Percentiles rank a stretch among this genome's conserved stretches.
These are phyloP conservation scores for Dusona sp. DNA, from an alignment of 2,888 invertebrate species.

Conservation along the genomic window DNA sequence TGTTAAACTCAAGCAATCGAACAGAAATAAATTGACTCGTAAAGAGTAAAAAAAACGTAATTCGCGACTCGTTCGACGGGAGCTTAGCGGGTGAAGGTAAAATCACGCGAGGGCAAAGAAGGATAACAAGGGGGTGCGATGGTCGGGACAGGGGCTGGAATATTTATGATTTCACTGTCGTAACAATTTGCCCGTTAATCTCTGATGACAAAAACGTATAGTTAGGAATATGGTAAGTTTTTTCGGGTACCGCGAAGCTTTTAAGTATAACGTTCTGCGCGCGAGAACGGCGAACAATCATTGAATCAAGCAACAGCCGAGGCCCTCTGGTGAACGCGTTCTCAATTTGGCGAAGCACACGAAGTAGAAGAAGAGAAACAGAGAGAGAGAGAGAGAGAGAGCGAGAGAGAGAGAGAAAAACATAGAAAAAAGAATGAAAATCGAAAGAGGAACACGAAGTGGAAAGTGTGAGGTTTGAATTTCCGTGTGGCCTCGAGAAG, in stretches of 20 bases:
- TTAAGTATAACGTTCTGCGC: slow-evolving; percentile 39
- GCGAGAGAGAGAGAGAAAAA: background rate
- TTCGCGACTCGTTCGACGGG: background rate
- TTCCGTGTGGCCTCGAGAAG: background rate
- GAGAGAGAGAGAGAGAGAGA: slow-evolving; percentile 36
- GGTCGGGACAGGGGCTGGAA: slow-evolving; percentile 42
- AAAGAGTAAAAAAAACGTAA: background rate
- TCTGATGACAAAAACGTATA: slow-evolving; percentile 49
- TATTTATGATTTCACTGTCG: slow-evolving; percentile 29
- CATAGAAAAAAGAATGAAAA: background rate
- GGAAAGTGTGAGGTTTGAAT: slow-evolving; percentile 17
- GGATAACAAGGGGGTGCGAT: slow-evolving; percentile 15
- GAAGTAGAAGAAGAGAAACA: slow-evolving; percentile 51
- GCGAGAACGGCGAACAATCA: slow-evolving; percentile 60
- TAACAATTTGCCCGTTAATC: slow-evolving; percentile 20
- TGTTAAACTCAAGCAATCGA: background rate
- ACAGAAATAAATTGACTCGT: background rate
- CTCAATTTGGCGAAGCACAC: slow-evolving; percentile 3
- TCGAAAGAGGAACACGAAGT: background rate
- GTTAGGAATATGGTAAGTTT: background rate
- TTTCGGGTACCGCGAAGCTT: slow-evolving; percentile 42
- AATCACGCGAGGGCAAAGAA: background rate
- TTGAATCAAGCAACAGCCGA: slow-evolving; percentile 48
- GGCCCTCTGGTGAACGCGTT: slow-evolving; percentile 27
- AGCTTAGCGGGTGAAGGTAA: background rate